phyloP scores from a whole-genome alignment of 1,140 invertebrate species.

The Rhysida immarginata region DNA sequence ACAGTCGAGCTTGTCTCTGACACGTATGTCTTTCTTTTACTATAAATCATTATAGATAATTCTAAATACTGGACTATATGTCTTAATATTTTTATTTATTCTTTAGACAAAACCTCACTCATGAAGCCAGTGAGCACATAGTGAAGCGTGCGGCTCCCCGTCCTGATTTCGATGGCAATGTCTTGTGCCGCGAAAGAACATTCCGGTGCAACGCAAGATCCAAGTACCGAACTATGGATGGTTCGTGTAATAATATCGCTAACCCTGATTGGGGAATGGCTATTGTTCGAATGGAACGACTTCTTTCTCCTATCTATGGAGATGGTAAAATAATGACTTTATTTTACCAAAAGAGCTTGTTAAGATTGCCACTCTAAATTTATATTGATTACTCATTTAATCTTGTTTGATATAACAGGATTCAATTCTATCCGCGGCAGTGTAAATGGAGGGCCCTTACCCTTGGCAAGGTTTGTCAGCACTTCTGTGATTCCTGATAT shows the following conservation, averaged over 20 bases:
- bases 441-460: constrained; percentile 15
- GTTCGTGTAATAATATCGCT: constrained; percentile 43
- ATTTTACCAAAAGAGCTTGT: not conserved
- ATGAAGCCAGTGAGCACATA: not conserved
- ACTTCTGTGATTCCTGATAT: constrained; percentile 23
- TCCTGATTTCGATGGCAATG: not conserved
- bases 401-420: not conserved
- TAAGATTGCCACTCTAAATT: not conserved
- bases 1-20: no score
- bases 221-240: constrained; percentile 41
- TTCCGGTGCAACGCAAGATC: not conserved
- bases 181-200: not conserved
- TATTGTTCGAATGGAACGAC: constrained; percentile 36
- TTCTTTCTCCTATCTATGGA: constrained; percentile 38
- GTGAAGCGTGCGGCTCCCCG: not conserved
- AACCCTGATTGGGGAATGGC: constrained; percentile 43
- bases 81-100: not conserved
- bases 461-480: constrained; percentile 23
- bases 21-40: no score
- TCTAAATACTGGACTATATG: no score
- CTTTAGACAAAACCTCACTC: not conserved
- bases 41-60: no score
- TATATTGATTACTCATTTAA: not conserved
- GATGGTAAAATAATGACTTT: constrained; percentile 35
- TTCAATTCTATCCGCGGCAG: not conserved